Base-by-base conservation (phyloP, 2,113 vertebrate genomes). In the Cololabis saira region DNA sequence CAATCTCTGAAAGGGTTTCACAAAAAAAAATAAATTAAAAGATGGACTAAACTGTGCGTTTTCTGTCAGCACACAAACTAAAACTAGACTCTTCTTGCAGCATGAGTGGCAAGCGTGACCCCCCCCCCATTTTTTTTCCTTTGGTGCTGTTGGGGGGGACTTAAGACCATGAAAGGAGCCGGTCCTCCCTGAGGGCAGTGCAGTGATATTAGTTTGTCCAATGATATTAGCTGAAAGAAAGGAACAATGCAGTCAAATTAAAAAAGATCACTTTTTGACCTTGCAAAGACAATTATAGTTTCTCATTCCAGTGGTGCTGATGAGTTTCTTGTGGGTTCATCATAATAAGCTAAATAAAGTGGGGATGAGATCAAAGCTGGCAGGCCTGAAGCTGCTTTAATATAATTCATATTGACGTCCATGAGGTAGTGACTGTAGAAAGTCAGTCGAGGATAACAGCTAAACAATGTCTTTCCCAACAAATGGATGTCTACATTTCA, bases 211-310 rank as follows among this genome's bases (percentile, higher is more conserved):
- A 83, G 77, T 85, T 80, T 69, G 74, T 75, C 76, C 83, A 72
- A 81, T 72, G 62, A 82, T 75, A 82, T 89, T 81, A 87, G 83
- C 72, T 51, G 57, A 67, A 72, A 79, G 76, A 84, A 87, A 84
- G 81, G 71, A 88, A 81, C 80, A 86, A 83, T 80, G 68, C 59
- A 24, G 50, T 59, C 58, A 88, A 89, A 85, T 89, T 84, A 84
- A 82, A 81, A 85, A 72, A 61, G 71, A 80, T 80, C 70, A 73
- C 76, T 76, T 79, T 10, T 44, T 85, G 88, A 90, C 90, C 90
- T 90, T 90, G 88, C 56, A 63, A 75, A 85, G 88, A 90, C 87
- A 88, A 90, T 91, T 91, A 89, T 82, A 85, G 81, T 71, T 43
- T 76, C 76, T 85, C 76, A 86, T 86, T 74, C 57, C 58, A 24